These are phyloP conservation scores for Xiphorhynchus elegans DNA, from an alignment of 2,113 vertebrate genomes.

Conservation along the genomic window DNA sequence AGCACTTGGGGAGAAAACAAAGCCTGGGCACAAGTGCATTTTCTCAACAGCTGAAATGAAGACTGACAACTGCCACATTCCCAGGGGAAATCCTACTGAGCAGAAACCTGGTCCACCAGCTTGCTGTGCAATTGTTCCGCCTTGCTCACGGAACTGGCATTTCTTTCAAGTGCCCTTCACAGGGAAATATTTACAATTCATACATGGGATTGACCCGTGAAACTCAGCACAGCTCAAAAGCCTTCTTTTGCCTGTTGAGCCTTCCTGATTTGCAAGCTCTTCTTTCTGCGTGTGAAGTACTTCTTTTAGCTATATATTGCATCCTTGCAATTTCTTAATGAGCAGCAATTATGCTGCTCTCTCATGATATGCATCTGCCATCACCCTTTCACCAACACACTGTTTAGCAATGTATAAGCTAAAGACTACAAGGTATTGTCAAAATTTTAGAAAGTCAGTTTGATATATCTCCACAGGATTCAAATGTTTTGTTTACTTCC, in stretches of 20 bases:
- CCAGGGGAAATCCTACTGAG: background rate
- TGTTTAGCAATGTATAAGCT: background rate
- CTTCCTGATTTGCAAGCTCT: background rate
- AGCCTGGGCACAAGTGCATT: background rate
- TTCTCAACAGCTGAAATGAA: slow-evolving; percentile 14
- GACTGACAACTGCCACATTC: background rate
- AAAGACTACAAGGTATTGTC: background rate
- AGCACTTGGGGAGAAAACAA: background rate
- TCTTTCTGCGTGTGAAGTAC: background rate
- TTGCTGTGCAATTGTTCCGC: background rate
- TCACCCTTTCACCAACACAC: background rate
- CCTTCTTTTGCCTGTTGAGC: background rate
- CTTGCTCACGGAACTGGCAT: background rate
- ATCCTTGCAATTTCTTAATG: background rate
- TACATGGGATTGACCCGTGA: background rate
- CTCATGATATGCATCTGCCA: background rate
- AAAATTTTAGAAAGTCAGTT: background rate
- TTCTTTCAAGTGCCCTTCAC: background rate
- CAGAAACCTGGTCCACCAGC: background rate
- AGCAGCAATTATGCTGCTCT: background rate
- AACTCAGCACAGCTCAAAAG: background rate
- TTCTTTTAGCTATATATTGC: background rate
- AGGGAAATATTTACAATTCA: background rate
- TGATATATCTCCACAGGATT: background rate
- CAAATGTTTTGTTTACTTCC: background rate